phyloP scores from a whole-genome alignment of 2,113 vertebrate genomes.

The Romanogobio albipinnatus region DNA sequence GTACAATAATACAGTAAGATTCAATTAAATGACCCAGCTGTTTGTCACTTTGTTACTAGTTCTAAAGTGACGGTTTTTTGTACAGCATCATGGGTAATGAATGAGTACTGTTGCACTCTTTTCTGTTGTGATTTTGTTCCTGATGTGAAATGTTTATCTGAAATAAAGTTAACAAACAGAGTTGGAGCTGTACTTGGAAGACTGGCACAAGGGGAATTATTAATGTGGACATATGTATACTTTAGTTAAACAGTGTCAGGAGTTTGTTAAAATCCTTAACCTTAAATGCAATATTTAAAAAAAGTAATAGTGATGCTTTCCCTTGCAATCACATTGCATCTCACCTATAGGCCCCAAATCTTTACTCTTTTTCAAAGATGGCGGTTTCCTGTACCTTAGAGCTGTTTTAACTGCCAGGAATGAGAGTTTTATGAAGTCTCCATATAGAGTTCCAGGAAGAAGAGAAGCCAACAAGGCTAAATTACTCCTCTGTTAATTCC shows the following conservation, averaged over 20 bases:
- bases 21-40: no score
- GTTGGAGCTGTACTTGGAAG: not conserved
- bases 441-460: slow-evolving; percentile 43
- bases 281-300: no score
- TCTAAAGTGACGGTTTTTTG: no score
- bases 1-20: no score
- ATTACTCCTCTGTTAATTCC: slow-evolving; percentile 48
- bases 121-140: not conserved
- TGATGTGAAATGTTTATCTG: not conserved
- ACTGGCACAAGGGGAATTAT: not conserved
- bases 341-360: not conserved
- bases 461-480: slow-evolving; percentile 44
- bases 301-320: not conserved
- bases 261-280: no score
- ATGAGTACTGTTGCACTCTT: no score
- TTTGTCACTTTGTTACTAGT: no score
- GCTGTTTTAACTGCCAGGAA: slow-evolving; percentile 31
- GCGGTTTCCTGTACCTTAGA: not conserved
- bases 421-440: slow-evolving; percentile 42
- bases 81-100: no score
- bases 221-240: not conserved
- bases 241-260: not conserved
- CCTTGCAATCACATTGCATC: not conserved
- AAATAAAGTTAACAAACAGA: not conserved
- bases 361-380: not conserved